Conservation (phyloP, 2,113 vertebrate genomes). For the Falcunculus frontatus region DNA sequence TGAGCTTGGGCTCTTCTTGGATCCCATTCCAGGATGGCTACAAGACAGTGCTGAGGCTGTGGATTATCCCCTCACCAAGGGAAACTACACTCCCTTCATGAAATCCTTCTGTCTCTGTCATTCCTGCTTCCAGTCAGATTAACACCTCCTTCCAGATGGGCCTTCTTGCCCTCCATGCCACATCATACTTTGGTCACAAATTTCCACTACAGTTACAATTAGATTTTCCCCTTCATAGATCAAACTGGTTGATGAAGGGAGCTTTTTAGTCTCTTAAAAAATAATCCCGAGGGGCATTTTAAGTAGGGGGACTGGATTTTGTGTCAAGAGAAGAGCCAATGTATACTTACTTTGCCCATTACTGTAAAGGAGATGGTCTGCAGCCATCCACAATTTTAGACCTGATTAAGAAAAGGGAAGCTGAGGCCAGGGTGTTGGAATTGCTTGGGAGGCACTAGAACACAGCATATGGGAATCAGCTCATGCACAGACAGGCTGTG, state of each 20-base stretch:
- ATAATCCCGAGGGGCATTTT: neutral
- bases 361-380: neutral
- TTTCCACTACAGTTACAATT: neutral
- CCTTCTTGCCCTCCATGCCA: neutral
- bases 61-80: neutral
- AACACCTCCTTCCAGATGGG: neutral
- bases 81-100: neutral
- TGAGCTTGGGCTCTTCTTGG: neutral
- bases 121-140: neutral
- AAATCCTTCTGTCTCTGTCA: neutral
- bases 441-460: neutral
- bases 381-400: neutral
- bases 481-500: neutral
- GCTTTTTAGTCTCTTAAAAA: neutral
- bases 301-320: neutral
- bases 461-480: neutral
- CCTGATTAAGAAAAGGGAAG: neutral
- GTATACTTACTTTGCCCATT: neutral
- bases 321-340: neutral
- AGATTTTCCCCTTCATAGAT: neutral
- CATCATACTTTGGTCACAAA: neutral
- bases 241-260: neutral
- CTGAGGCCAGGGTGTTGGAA: neutral
- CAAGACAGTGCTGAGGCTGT: neutral
- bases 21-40: neutral